Evolutionary conservation across 2,797 vertebrate genomes (phyloP), one percentile per base, ranked within the genome.

Genomic region (Gymnocypris eckloni): DNA sequence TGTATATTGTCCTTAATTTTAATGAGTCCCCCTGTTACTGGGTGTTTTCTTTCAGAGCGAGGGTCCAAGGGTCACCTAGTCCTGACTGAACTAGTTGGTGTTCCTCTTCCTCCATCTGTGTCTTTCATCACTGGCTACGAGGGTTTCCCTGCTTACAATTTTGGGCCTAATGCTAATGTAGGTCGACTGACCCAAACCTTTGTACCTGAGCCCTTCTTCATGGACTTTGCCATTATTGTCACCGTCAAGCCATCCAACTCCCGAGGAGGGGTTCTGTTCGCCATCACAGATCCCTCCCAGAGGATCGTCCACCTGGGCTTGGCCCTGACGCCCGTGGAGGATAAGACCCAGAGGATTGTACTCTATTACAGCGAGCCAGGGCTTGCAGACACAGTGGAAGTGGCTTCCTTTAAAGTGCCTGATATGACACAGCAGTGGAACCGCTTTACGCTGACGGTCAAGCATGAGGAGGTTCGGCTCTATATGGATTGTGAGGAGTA

Each of bases 401-500:
- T 96, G 0, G 97, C 97, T 9, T 96, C 96, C 0, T 99, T 99
- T 89, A 96, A 95, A 67, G 96, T 99, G 91, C 96, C 95, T 0
- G 95, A 97, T 91, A 95, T 98, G 95, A 98, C 97, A 6, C 96
- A 96, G 76, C 94, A 92, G 86, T 99, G 98, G 98, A 97, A 94
- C 2, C 95, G 92, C 73, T 98, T 99, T 83, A 96, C 96, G 0
- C 89, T 99, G 90, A 94, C 94, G 0, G 91, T 98, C 1, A 95
- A 97, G 91, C 96, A 92, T 0, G 89, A 96, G 15, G 92, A 97
- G 90, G 94, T 97, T 83, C 95, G 94, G 85, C 96, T 99, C 83
- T 96, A 96, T 87, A 91, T 98, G 96, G 97, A 98, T 91, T 99
- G 98, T 54, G 97, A 99, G 90, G 97, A 98, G 75, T 96, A 97